A percentile compares a stretch with the other conserved stretches of the same genome.
phyloP scores from a whole-genome alignment of 2,888 invertebrate species.

The Anarsia innoxiella region DNA sequence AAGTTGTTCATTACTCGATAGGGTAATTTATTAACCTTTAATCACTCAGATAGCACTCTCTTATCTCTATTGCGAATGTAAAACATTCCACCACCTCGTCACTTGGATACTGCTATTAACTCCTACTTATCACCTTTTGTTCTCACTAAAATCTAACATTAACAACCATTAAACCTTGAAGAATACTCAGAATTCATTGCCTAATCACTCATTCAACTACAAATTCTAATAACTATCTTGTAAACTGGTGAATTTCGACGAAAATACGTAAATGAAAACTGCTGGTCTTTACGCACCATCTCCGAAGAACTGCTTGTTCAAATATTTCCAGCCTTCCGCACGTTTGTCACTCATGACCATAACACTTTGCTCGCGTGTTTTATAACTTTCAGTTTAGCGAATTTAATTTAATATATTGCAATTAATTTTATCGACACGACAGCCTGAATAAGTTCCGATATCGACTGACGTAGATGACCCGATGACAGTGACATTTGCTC shows the following conservation, averaged over 20 bases:
- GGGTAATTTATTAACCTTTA: constrained; percentile 8
- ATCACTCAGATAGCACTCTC: constrained; percentile 8
- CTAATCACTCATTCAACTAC: too few species aligned
- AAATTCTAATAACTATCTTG: neutral
- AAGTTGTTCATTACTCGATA: too few species aligned
- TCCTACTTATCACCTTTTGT: neutral
- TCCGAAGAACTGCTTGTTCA: constrained; percentile 69
- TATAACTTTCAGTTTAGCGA: neutral
- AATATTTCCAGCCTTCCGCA: constrained; percentile 68
- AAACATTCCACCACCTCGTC: constrained; percentile 2
- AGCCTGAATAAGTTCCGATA: constrained; percentile 1
- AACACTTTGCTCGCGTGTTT: neutral
- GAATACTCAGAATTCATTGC: neutral
- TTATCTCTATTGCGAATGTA: constrained; percentile 4
- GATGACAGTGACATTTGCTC: constrained; percentile 1
- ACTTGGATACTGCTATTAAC: neutral
- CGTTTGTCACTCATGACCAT: constrained; percentile 50
- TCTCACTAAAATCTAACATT: neutral
- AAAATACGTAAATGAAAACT: constrained; percentile 5
- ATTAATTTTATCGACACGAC: constrained; percentile 7
- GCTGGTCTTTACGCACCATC: constrained; percentile 50
- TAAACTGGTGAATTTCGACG: too few species aligned
- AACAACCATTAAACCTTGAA: neutral
- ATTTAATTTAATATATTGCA: neutral
- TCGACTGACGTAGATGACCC: constrained; percentile 9